These are phyloP conservation scores for Conus canariensis DNA, from an alignment of 2,888 invertebrate species.

Conservation along the genomic window DNA sequence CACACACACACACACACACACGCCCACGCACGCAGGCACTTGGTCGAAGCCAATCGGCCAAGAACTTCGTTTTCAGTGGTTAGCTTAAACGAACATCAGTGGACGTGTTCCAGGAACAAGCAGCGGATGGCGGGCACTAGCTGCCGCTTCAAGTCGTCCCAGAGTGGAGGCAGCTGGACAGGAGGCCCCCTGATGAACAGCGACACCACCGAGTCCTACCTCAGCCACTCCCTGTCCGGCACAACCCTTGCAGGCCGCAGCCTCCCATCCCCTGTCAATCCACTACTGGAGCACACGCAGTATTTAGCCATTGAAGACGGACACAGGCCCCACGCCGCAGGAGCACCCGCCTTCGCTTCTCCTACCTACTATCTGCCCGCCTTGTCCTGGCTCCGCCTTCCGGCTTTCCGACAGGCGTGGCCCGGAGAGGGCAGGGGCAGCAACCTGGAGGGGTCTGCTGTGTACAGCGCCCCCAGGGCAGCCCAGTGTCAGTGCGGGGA, in stretches of 20 bases:
- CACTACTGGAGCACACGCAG: slow-evolving; percentile 37
- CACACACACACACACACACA: not conserved
- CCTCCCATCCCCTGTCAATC: slow-evolving; percentile 27
- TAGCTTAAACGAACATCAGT: not conserved
- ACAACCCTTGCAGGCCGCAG: not conserved
- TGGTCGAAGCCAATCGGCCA: not conserved
- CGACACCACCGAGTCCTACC: slow-evolving; percentile 34
- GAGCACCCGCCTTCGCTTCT: slow-evolving; percentile 32
- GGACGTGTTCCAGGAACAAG: slow-evolving; percentile 29
- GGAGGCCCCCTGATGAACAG: slow-evolving; percentile 23
- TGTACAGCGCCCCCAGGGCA: slow-evolving; percentile 5
- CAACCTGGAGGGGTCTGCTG: not conserved
- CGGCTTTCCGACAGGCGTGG: slow-evolving; percentile 32
- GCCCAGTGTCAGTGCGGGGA: slow-evolving; percentile 5
- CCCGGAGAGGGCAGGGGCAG: not conserved
- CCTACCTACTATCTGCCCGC: slow-evolving; percentile 42
- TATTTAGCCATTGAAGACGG: slow-evolving; percentile 32
- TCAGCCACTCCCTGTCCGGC: not conserved
- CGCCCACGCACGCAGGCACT: not conserved
- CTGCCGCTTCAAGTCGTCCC: slow-evolving; percentile 22
- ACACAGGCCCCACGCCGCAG: not conserved
- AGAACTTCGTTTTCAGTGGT: too few species aligned
- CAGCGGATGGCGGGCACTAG: slow-evolving; percentile 33
- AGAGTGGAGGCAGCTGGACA: slow-evolving; percentile 24
- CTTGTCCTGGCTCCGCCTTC: slow-evolving; percentile 39